These are phyloP conservation scores for Minunthozetes semirufus DNA, from an alignment of 2,888 invertebrate species.

Conservation along the genomic window DNA sequence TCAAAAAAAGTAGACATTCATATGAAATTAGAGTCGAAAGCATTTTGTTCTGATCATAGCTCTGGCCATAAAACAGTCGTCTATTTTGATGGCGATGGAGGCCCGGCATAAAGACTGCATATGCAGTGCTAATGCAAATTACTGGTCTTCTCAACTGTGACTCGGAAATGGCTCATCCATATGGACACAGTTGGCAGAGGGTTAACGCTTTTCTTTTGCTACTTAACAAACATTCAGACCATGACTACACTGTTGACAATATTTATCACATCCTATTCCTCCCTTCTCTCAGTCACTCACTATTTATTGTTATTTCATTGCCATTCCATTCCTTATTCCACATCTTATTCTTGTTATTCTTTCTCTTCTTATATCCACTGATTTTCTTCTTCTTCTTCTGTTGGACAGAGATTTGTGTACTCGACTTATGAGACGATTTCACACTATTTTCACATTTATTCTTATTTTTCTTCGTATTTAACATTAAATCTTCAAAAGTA, in stretches of 20 bases:
- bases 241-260: constrained; percentile 9
- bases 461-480: neutral
- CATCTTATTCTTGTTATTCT: neutral
- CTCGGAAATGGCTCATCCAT: neutral
- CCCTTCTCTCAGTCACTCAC: neutral
- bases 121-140: constrained; percentile 14
- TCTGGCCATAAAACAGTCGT: neutral
- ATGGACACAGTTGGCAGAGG: neutral
- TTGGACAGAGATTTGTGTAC: neutral
- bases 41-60: neutral
- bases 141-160: constrained; percentile 20
- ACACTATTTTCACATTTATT: neutral
- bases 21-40: neutral
- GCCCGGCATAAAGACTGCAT: neutral
- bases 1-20: neutral
- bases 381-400: neutral
- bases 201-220: neutral
- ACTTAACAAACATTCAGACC: neutral
- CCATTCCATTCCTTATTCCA: neutral
- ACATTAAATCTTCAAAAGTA: neutral
- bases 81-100: neutral
- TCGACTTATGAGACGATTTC: neutral
- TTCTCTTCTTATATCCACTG: neutral
- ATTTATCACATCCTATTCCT: constrained; percentile 23
- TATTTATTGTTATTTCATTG: neutral